Percentiles rank a stretch among this genome's conserved stretches.
Evolutionary conservation across 2,797 vertebrate species (phyloP).

Genomic region (Chelon auratus): DNA sequence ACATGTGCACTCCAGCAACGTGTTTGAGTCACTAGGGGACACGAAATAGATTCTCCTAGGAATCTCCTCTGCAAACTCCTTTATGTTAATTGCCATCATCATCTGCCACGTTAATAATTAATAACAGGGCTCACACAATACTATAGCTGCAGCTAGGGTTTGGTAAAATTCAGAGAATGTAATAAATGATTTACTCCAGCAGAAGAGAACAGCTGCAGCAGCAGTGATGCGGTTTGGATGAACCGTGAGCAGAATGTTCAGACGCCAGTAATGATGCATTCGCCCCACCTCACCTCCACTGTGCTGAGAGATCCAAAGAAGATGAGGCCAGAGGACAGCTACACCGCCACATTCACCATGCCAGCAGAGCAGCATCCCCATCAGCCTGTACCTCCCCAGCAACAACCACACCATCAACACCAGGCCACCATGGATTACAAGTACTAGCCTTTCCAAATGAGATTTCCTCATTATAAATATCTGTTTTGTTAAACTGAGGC

Average conservation of each 20-base stretch:
- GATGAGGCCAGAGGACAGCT: slow-evolving; percentile 91
- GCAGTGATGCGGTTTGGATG: slow-evolving; percentile 90
- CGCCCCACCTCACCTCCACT: slow-evolving; percentile 96
- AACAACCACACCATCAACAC: slow-evolving; percentile 81
- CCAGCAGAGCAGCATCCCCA: slow-evolving; percentile 87
- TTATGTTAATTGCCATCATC: neutral
- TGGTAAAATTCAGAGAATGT: neutral
- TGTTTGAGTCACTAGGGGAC: neutral
- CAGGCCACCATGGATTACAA: slow-evolving; percentile 96
- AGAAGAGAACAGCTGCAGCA: slow-evolving; percentile 92
- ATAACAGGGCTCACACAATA: neutral
- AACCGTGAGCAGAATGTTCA: slow-evolving; percentile 88
- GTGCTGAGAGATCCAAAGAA: slow-evolving; percentile 94
- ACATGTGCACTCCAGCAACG: neutral
- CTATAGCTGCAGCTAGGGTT: neutral
- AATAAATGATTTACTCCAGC: neutral
- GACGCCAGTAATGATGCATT: slow-evolving; percentile 96
- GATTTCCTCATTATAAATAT: neutral
- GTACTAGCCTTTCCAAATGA: slow-evolving; percentile 75
- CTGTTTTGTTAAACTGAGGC: slow-evolving; percentile 7
- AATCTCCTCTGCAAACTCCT: neutral
- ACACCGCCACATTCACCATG: slow-evolving; percentile 91
- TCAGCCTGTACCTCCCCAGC: slow-evolving; percentile 71
- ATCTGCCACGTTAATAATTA: slow-evolving; percentile 3
- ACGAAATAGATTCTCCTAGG: neutral